Evolutionary conservation across 2,888 invertebrate species (phyloP), one percentile per base, ranked within the genome.

Genomic region (Sicus ferrugineus): DNA sequence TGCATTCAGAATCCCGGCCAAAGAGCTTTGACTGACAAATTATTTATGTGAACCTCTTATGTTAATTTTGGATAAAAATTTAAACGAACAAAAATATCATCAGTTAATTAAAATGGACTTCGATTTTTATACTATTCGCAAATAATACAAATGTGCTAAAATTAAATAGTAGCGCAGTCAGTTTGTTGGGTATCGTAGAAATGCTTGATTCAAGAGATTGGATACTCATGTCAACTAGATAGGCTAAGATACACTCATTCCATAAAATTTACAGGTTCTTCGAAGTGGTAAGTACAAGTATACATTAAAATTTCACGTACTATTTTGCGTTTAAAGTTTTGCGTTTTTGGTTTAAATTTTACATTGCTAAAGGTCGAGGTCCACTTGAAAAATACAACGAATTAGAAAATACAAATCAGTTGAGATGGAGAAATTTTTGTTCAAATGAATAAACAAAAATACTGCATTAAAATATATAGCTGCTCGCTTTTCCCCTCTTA

Each of bases 31-130:
- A 85, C 86, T 85, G 85, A 85, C 84, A 80, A 73, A 67, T 73
- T 63, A 62, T 71, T 69, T 70, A 72, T 68, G 61, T 68, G 79
- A 77, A 70, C 75, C 71, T 77, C 73, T 79, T 80, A 77, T 75
- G 73, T 74, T 71, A 74, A 70, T 75, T 72, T 76, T 75, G 73
- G 75, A 76, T 76, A 74, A 74, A 72, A 73, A 76, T 73, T 75
- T 82, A 79, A 80, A 83, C 81, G 84, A 84, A 84, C 84, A 84
- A 84, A 84, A 84, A 84, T 81, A 81, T 82, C 83, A 83, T 82
- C 79, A 78, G 76, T 79, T 31, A 61, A 54, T 68, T 67, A 78
- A 82, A 84, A 85, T 84, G 85, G 85, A 84, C 85, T 85, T 84
- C 84, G 84, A 84, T 84, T 84, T 84, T 84, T 83, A 62, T 68